A percentile compares a stretch with the other conserved stretches of the same genome.
Conservation (phyloP, 1,140 invertebrate species). For the Drosophila tani region DNA sequence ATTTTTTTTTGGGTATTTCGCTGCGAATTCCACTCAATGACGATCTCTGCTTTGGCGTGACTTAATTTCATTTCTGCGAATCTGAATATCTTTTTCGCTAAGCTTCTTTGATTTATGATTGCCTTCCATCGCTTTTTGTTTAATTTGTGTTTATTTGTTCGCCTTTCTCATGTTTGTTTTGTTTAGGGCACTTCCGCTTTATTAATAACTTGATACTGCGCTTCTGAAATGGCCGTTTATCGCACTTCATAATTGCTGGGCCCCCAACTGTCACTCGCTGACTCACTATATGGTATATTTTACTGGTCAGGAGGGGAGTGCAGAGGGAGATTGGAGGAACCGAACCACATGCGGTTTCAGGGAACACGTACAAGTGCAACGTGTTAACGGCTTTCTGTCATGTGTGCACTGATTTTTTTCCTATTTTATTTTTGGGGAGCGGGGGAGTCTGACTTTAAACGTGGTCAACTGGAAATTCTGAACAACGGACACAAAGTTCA, state of each 20-base stretch:
- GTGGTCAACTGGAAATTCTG: constrained; percentile 45
- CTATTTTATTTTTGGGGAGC: not conserved
- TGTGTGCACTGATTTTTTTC: constrained; percentile 35
- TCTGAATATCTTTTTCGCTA: constrained; percentile 17
- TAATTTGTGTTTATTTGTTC: constrained; percentile 2
- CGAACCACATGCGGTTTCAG: constrained; percentile 39
- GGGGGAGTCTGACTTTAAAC: constrained; percentile 35
- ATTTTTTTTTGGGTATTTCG: constrained; percentile 2
- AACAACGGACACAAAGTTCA: constrained; percentile 20
- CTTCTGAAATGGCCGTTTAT: constrained; percentile 28
- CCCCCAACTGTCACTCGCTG: constrained; percentile 21
- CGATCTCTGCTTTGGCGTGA: constrained; percentile 14
- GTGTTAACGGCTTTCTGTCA: constrained; percentile 37
- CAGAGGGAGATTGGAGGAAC: not conserved
- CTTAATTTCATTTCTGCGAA: constrained; percentile 36
- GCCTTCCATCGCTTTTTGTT: constrained; percentile 3
- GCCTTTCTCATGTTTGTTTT: constrained; percentile 24
- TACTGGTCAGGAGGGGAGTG: constrained; percentile 4
- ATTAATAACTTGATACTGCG: constrained; percentile 45
- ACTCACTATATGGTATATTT: constrained; percentile 20
- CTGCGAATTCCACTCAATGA: constrained; percentile 18
- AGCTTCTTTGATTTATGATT: constrained; percentile 38
- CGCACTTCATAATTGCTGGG: constrained; percentile 12
- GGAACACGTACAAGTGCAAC: constrained; percentile 54
- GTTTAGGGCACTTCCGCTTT: constrained; percentile 40